These are phyloP conservation scores for Volucella inanis DNA, from an alignment of 2,888 invertebrate genomes.

Conservation along the genomic window DNA sequence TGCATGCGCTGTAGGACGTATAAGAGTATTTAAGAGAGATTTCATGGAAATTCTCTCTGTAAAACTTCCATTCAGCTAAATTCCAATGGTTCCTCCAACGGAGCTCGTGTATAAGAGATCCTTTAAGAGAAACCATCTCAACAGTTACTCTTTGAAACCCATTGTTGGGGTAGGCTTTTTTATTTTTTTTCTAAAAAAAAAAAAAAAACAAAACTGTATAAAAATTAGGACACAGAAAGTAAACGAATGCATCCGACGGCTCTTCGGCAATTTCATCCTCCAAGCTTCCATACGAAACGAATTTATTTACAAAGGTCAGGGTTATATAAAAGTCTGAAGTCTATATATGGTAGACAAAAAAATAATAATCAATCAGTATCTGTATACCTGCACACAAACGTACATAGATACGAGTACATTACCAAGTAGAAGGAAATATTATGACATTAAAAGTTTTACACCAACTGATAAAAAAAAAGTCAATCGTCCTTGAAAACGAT, in stretches of 20 bases:
- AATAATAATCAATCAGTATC: no score
- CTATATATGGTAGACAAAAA: background rate
- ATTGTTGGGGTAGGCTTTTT: conserved; percentile 63
- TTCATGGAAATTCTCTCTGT: conserved; percentile 34
- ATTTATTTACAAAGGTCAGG: conserved; percentile 44
- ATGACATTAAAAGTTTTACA: background rate
- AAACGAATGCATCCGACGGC: conserved; percentile 20
- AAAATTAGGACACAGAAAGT: conserved; percentile 23
- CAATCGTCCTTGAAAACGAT: conserved; percentile 2
- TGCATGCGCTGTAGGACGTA: conserved; percentile 27
- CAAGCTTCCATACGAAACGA: background rate
- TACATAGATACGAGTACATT: no score
- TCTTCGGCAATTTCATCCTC: background rate
- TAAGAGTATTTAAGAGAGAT: conserved; percentile 42
- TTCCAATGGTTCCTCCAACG: conserved; percentile 28
- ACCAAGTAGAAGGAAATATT: no score
- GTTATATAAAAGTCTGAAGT: conserved; percentile 9
- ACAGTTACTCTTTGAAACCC: conserved; percentile 11
- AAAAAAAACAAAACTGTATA: conserved; percentile 1
- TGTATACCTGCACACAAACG: no score
- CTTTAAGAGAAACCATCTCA: conserved; percentile 11
- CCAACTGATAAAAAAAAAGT: background rate
- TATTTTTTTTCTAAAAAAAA: conserved; percentile 1
- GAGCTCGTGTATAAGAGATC: conserved; percentile 34
- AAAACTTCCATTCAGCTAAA: conserved; percentile 59